phyloP scores from a whole-genome alignment of 2,797 vertebrate genomes.

The Scolopax bukidnonensis region DNA sequence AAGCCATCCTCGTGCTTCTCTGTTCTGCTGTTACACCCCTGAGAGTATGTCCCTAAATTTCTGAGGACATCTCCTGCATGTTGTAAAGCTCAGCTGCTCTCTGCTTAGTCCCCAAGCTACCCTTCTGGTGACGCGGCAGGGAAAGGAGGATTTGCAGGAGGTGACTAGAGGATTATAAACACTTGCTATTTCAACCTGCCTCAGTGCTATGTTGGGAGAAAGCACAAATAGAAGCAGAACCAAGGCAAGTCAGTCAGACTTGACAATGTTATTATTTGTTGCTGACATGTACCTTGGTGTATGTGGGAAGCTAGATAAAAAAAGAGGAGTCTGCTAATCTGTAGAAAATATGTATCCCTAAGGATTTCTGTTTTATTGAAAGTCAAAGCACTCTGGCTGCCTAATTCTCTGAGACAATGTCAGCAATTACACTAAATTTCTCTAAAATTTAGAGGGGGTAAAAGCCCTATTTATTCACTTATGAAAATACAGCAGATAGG shows the following conservation, averaged over 20 bases:
- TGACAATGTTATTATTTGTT: background rate
- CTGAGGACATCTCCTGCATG: background rate
- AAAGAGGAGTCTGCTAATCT: background rate
- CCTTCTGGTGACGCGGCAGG: background rate
- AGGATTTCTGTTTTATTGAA: background rate
- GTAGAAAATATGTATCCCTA: background rate
- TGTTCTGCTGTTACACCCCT: background rate
- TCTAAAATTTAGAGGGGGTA: background rate
- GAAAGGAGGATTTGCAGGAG: background rate
- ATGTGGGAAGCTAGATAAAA: background rate
- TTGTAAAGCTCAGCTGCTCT: slow-evolving; percentile 18
- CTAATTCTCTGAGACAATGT: background rate
- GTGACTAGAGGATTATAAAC: background rate
- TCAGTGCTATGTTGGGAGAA: background rate
- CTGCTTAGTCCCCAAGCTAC: background rate
- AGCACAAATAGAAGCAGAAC: background rate
- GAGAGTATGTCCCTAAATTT: background rate
- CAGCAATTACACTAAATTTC: background rate
- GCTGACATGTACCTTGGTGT: background rate
- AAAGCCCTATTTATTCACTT: background rate
- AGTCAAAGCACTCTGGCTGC: background rate
- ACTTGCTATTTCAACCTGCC: background rate
- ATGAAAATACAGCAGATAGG: background rate
- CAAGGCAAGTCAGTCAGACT: background rate
- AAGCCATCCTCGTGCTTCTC: background rate